Evolutionary conservation across 2,888 invertebrate species (phyloP).

Genomic region (Acrobasis consociella): DNA sequence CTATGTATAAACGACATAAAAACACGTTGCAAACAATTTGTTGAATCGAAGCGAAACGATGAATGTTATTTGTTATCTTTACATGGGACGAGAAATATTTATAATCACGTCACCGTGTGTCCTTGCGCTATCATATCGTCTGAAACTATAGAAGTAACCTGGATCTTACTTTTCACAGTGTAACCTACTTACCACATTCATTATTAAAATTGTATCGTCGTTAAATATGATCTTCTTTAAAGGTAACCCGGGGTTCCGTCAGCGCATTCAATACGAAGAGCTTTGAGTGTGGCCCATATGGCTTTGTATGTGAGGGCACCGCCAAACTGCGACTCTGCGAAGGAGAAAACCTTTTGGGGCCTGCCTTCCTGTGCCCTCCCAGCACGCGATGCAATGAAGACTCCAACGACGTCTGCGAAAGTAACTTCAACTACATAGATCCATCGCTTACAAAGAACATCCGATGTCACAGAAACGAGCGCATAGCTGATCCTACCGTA

Average conservation of each 20-base stretch:
- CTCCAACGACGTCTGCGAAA: constrained; percentile 70
- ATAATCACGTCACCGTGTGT: not conserved
- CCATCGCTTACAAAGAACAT: constrained; percentile 56
- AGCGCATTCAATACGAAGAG: constrained; percentile 41
- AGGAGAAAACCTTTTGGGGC: constrained; percentile 57
- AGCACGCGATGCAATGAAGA: constrained; percentile 73
- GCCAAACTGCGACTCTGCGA: constrained; percentile 66
- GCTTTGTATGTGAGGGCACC: constrained; percentile 65
- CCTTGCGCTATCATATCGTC: not conserved
- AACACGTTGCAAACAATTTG: too few species aligned
- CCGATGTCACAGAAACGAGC: constrained; percentile 64
- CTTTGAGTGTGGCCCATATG: constrained; percentile 66
- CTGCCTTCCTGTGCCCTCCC: constrained; percentile 64
- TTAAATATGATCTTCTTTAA: not conserved
- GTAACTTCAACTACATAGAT: constrained; percentile 61
- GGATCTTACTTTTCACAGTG: not conserved
- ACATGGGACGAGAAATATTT: not conserved
- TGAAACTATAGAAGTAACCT: constrained; percentile 5
- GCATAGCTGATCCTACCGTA: constrained; percentile 69
- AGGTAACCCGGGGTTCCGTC: not conserved
- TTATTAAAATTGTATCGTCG: not conserved
- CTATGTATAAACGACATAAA: too few species aligned
- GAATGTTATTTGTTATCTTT: not conserved
- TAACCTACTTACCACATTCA: not conserved
- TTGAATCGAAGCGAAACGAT: not conserved